phyloP scores from a whole-genome alignment of 2,113 vertebrate genomes.

The Oryzias woworae region DNA sequence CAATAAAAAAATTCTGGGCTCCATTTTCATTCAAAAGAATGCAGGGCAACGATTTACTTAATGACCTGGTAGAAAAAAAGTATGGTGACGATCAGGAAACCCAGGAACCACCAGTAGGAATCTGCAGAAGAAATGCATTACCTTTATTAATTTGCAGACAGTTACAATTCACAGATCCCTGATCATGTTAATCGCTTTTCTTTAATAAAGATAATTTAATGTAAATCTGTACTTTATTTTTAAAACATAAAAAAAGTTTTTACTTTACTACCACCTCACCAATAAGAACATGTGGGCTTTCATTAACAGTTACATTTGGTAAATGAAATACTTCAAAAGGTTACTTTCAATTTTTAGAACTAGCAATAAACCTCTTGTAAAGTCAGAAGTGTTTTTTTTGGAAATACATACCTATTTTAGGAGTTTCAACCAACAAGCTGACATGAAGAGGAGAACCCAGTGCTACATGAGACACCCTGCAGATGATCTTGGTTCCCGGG shows the following conservation, averaged over 20 bases:
- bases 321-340: no score
- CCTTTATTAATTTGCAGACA: not conserved
- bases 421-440: conserved; percentile 53
- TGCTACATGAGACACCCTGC: conserved; percentile 78
- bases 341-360: no score
- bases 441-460: conserved; percentile 46
- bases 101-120: conserved; percentile 68
- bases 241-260: no score
- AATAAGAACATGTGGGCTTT: no score
- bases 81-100: conserved; percentile 65
- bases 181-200: no score
- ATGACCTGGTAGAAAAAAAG: conserved; percentile 75
- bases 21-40: conserved; percentile 10
- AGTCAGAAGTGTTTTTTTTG: not conserved
- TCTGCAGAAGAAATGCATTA: conserved; percentile 41
- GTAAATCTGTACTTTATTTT: no score
- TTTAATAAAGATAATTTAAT: no score
- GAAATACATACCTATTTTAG: conserved; percentile 56
- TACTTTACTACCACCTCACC: no score
- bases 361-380: no score
- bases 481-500: conserved; percentile 76
- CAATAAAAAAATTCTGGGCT: conserved; percentile 3
- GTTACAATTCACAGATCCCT: no score
- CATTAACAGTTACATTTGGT: no score
- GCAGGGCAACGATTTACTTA: conserved; percentile 29